Evolutionary conservation across 2,888 invertebrate species (phyloP).

Genomic region (Schrankia costaestrigalis): DNA sequence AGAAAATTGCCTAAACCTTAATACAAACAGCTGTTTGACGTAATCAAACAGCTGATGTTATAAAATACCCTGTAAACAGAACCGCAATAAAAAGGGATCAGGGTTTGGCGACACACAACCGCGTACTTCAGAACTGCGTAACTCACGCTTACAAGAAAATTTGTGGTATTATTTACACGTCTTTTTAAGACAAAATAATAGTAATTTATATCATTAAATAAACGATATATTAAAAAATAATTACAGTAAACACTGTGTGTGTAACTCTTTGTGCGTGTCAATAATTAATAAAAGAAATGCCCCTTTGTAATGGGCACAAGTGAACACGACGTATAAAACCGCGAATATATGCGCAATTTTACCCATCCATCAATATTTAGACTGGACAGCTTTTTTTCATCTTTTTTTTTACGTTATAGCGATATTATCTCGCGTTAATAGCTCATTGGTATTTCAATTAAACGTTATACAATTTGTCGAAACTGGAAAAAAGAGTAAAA

Average conservation of each 20-base stretch:
- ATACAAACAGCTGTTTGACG: constrained; percentile 52
- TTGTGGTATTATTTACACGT: background rate
- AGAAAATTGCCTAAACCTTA: constrained; percentile 37
- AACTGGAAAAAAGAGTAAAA: constrained; percentile 29
- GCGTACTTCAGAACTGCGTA: constrained; percentile 7
- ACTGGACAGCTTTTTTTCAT: background rate
- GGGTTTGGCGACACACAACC: constrained; percentile 24
- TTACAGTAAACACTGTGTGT: too few species aligned
- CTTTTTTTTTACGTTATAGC: background rate
- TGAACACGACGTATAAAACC: too few species aligned
- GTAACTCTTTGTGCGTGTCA: too few species aligned
- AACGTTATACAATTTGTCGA: constrained; percentile 37
- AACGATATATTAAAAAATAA: too few species aligned
- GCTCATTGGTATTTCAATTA: constrained; percentile 24
- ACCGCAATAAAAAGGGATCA: constrained; percentile 58
- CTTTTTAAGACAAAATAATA: background rate
- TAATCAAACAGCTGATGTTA: constrained; percentile 69
- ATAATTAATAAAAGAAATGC: too few species aligned
- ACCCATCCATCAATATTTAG: background rate
- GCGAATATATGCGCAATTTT: background rate
- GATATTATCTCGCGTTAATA: constrained; percentile 7
- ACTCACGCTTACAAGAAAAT: constrained; percentile 27
- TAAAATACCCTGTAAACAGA: constrained; percentile 62
- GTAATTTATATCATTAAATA: too few species aligned
- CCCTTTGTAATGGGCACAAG: too few species aligned